Evolutionary conservation across 2,797 vertebrate species (phyloP).

Genomic region (Crocidura indochinensis): DNA sequence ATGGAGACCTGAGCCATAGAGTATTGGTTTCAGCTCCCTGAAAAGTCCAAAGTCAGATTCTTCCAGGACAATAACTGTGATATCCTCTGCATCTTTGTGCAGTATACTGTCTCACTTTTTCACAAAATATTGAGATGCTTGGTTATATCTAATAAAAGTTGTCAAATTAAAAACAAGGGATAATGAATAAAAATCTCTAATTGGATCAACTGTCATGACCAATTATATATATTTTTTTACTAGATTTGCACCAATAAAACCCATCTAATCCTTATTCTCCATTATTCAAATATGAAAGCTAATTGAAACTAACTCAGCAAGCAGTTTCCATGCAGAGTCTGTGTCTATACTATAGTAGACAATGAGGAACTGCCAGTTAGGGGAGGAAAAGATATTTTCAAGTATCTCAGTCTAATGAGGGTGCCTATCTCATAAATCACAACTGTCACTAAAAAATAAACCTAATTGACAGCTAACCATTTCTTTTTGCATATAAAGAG

Average conservation of each 20-base stretch:
- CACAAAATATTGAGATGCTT: neutral
- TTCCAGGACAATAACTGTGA: neutral
- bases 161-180: constrained; percentile 31
- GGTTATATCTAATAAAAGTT: neutral
- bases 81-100: neutral
- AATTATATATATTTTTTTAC: neutral
- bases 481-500: constrained; percentile 66
- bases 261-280: neutral
- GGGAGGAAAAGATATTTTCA: constrained; percentile 52
- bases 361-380: constrained; percentile 51
- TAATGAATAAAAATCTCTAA: constrained; percentile 3
- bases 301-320: constrained; percentile 19
- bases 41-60: neutral
- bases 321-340: neutral
- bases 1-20: neutral
- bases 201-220: neutral
- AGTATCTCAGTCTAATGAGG: constrained; percentile 72
- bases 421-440: constrained; percentile 58
- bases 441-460: constrained; percentile 64
- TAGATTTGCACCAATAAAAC: constrained; percentile 19
- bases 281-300: constrained; percentile 52
- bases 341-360: constrained; percentile 34
- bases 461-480: constrained; percentile 49
- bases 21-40: neutral
- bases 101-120: neutral